Evolutionary conservation across 2,888 invertebrate genomes (phyloP), one percentile per base, ranked within the genome.

Genomic region (Cataglyphis livida): DNA sequence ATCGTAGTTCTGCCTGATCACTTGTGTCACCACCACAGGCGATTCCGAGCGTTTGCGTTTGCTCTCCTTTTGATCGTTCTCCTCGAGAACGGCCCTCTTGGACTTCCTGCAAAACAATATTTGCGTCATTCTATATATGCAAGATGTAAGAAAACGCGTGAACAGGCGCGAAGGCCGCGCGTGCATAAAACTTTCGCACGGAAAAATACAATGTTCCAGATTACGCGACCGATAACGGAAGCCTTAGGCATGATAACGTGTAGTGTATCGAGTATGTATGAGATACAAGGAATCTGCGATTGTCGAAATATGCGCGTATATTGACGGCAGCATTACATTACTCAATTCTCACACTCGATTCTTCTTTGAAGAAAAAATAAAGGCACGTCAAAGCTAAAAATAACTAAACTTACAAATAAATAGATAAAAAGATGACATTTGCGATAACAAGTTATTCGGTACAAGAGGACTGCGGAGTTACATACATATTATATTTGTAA

Each of bases 101-200:
- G 90, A 86, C 90, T 91, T 92, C 85, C 93, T 93, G 90, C 57
- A 82, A 90, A 87, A 59, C 18, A 9, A 41, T 44, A 51, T 32
- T 32, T 28, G 10, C 44, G 71, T 70, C 59, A 79, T 35, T 79
- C 44, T 2, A 15, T 70, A 41, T 48, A 59, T 5, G 25, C n/a
- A 12, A 48, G 12, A 10, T 7, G 10, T 6, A 38, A 51, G 28
- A 57, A 12, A 48, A 38, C 35, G 41, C 78, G 15, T 3, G 9
- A 15, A 28, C 21, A n/a, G n/a, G 6, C 38, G n/a, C 28, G 32
- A 65, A 44, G 66, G 25, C 64, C 88, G 81, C 84, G 85, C 85
- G 81, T 81, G 84, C 74, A 59, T 35, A 57, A 75, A 41, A 75
- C 7, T 51, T 51, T 51, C 41, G 75, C 78, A 18, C 59, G 73